Evolutionary conservation across 1,140 invertebrate species (phyloP).

Genomic region (Aphelinus atriplicis): DNA sequence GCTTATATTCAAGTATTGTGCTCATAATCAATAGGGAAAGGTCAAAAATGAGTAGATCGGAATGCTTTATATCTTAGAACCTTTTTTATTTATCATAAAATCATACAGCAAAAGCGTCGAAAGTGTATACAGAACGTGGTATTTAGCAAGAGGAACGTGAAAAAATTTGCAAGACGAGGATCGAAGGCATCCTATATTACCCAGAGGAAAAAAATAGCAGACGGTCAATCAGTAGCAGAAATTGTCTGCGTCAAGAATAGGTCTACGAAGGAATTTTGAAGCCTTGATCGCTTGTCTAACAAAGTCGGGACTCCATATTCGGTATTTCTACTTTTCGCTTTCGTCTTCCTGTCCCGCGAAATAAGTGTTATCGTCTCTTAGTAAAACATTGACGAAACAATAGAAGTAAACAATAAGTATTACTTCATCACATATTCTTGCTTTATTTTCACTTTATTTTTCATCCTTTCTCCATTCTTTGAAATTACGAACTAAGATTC

Average conservation of each 20-base stretch:
- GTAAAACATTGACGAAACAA: too few species aligned
- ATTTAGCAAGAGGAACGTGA: constrained; percentile 49
- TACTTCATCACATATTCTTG: not conserved
- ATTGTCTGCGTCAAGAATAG: too few species aligned
- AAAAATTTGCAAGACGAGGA: constrained; percentile 45
- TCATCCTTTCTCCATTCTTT: not conserved
- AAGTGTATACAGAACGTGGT: constrained; percentile 49
- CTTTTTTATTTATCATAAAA: constrained; percentile 54
- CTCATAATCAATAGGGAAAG: too few species aligned
- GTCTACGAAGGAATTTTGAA: not conserved
- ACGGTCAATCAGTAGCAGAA: too few species aligned
- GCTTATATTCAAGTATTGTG: too few species aligned
- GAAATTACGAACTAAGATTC: constrained; percentile 42
- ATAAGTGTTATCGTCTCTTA: too few species aligned
- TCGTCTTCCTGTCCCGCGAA: not conserved
- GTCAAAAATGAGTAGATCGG: too few species aligned
- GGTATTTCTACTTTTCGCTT: not conserved
- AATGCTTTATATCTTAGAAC: constrained; percentile 25
- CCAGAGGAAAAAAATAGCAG: too few species aligned
- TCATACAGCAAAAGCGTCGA: constrained; percentile 53
- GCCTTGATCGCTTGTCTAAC: not conserved
- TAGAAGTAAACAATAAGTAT: too few species aligned
- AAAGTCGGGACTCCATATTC: constrained; percentile 9
- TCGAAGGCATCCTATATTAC: not conserved
- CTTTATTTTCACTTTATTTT: not conserved